These are phyloP conservation scores for Aegotheles bennettii DNA, from an alignment of 2,113 vertebrate genomes.

Conservation along the genomic window DNA sequence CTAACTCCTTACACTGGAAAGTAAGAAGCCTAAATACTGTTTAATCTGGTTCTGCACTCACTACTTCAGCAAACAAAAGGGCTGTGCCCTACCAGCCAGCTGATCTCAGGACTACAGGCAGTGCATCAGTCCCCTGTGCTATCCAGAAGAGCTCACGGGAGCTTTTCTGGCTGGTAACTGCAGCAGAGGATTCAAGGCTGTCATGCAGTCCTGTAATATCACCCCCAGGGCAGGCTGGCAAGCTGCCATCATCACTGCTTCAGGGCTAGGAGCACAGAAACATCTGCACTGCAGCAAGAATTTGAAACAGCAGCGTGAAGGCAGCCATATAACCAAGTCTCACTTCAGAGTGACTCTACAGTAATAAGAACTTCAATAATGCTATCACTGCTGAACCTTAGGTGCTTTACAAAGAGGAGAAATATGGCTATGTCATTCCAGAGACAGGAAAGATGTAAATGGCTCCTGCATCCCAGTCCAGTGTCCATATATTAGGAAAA, in stretches of 20 bases:
- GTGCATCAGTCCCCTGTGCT: not conserved
- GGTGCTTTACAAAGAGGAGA: not conserved
- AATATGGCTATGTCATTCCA: not conserved
- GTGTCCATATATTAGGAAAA: not conserved
- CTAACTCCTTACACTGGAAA: not conserved
- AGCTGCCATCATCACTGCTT: not conserved
- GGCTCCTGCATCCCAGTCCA: not conserved
- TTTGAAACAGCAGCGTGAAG: rapidly evolving
- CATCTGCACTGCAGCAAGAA: not conserved
- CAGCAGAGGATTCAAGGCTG: not conserved
- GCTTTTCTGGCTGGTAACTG: not conserved
- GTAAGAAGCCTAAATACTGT: not conserved
- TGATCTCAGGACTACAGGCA: not conserved
- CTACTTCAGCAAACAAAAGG: not conserved
- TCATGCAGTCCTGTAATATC: not conserved
- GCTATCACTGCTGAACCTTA: not conserved
- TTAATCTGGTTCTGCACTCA: not conserved
- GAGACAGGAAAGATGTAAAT: not conserved
- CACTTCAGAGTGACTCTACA: not conserved
- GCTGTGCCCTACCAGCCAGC: not conserved
- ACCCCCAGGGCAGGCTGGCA: not conserved
- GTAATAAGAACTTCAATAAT: not conserved
- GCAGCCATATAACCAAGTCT: not conserved
- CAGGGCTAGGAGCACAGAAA: not conserved
- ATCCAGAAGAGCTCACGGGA: not conserved